Base-by-base conservation (phyloP, 2,113 vertebrate genomes). In the Xenus cinereus region DNA sequence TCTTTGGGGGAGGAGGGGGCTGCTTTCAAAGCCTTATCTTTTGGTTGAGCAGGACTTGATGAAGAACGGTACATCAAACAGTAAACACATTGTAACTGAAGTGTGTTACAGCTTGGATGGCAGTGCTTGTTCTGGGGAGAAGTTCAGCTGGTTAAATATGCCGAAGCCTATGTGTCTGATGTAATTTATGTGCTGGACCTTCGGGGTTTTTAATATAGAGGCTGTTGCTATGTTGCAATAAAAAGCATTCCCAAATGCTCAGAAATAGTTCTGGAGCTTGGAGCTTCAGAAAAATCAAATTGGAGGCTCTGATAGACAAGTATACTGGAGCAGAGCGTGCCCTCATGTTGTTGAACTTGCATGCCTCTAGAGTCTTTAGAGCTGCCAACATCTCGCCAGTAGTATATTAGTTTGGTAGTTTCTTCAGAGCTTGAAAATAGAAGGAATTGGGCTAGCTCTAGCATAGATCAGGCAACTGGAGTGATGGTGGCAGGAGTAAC, bases 161-260 rank as follows among this genome's bases (percentile, higher is more conserved):
- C 53, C 73, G 54, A 43, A 85, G 24, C 9, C 4, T 6, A 16
- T 7, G 0, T 28, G 14, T 48, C 35, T 64, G 46, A 24, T 56
- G 15, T n/a, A 72, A 50, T 50, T 84, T 60, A 30, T 41, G 1
- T 79, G 18, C 80, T 76, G 92, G 39, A 57, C 69, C n/a, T 69
- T 91, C 5, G 27, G 43, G 45, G 6, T 26, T 90, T 94, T 79
- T 84, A 45, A 53, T 32, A 16, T 33, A 69, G 56, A 74, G 68
- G 32, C 15, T 73, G 60, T 89, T 94, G 90, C 64, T 91, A 12
- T 35, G 69, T 91, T 94, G 77, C 62, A 75, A 67, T 75, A 89
- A 87, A 94, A 84, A 89, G 8, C 17, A n/a, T 79, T 74, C 28
- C 35, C 74, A 73, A 81, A 72, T 13, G 59, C 32, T 37, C 45